Conservation (phyloP, 2,888 invertebrate genomes). For the Nomada ruficornis region DNA sequence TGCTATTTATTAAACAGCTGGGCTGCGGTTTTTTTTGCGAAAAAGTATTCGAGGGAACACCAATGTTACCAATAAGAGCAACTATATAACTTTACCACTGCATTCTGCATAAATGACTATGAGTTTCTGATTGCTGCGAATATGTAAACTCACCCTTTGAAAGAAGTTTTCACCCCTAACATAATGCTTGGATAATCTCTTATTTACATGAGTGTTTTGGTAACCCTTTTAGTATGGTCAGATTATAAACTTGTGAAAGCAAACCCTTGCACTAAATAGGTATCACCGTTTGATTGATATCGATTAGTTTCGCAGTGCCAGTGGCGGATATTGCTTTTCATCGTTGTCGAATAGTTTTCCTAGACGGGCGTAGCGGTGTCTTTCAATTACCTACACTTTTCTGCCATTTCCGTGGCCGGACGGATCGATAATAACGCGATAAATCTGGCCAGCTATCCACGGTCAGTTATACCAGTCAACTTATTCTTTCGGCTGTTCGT, state of each 20-base stretch:
- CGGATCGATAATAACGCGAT: constrained; percentile 68
- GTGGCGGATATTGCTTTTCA: constrained; percentile 22
- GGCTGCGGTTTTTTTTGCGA: neutral
- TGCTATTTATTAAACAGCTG: constrained; percentile 19
- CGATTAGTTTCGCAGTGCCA: constrained; percentile 33
- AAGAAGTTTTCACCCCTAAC: too few species aligned
- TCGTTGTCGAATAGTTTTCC: constrained; percentile 52
- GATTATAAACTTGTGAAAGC: neutral
- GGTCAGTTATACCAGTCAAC: constrained; percentile 67
- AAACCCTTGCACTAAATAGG: neutral
- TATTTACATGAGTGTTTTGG: too few species aligned
- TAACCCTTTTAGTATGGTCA: too few species aligned
- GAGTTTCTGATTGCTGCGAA: too few species aligned
- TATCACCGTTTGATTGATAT: constrained; percentile 15
- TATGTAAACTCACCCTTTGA: too few species aligned
- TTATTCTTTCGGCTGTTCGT: constrained; percentile 67
- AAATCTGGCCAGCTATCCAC: constrained; percentile 70
- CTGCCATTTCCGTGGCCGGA: constrained; percentile 35
- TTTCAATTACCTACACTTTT: constrained; percentile 70
- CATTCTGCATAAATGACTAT: too few species aligned
- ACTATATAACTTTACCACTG: too few species aligned
- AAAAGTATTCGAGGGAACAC: neutral
- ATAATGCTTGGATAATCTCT: too few species aligned
- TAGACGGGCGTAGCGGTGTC: constrained; percentile 49
- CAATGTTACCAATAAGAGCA: too few species aligned